Percentiles rank a stretch among this genome's conserved stretches.
Evolutionary conservation across 2,888 invertebrate genomes (phyloP).

Genomic region (Leistus spinibarbis): DNA sequence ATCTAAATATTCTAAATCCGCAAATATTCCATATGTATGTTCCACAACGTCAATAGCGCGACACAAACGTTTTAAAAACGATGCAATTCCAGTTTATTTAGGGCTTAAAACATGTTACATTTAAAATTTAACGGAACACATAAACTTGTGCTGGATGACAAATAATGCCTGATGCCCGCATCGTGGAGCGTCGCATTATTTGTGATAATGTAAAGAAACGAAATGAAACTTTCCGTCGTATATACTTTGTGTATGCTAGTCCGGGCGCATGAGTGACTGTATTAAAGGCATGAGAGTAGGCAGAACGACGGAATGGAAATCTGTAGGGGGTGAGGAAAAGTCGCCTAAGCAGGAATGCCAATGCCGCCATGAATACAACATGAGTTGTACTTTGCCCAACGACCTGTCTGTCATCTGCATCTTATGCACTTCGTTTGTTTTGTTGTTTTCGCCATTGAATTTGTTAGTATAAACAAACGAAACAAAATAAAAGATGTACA

Average conservation of each 20-base stretch:
- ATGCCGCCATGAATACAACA: conserved; percentile 22
- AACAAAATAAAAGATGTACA: neutral
- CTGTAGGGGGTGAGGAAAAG: neutral
- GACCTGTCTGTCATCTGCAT: conserved; percentile 31
- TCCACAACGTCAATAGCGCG: no score
- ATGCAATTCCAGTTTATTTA: no score
- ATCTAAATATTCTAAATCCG: no score
- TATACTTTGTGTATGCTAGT: neutral
- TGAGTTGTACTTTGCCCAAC: conserved; percentile 1
- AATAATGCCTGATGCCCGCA: neutral
- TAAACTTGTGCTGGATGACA: no score
- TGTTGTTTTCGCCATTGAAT: neutral
- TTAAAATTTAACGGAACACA: no score
- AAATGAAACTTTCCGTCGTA: conserved; percentile 17
- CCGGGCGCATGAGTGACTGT: neutral
- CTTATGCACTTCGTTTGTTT: conserved; percentile 11
- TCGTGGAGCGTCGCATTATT: conserved; percentile 4
- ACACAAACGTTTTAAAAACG: no score
- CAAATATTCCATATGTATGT: no score
- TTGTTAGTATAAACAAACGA: conserved; percentile 14
- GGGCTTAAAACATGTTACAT: no score
- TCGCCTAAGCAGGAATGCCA: neutral
- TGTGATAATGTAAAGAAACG: conserved; percentile 30
- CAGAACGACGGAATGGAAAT: conserved; percentile 16
- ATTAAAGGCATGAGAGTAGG: conserved; percentile 1